A percentile compares a stretch with the other conserved stretches of the same genome.
These are phyloP conservation scores for Meta bourneti DNA, from an alignment of 2,888 invertebrate species.

Conservation along the genomic window DNA sequence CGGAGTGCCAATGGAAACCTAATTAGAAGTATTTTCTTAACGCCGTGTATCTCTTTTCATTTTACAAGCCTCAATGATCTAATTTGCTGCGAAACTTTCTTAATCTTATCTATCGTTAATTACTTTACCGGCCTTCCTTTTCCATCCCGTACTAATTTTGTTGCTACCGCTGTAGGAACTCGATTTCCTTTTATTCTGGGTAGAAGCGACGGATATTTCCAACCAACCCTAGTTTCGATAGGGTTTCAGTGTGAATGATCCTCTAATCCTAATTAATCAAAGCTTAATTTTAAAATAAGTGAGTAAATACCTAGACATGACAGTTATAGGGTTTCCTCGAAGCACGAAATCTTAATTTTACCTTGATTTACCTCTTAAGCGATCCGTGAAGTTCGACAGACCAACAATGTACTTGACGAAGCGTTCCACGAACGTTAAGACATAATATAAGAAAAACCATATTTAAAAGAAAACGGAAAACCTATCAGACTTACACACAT, in stretches of 20 bases:
- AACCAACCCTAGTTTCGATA: neutral
- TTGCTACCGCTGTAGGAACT: neutral
- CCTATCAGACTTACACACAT: no score
- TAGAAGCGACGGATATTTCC: no score
- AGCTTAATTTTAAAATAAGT: neutral
- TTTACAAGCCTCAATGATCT: conserved; percentile 17
- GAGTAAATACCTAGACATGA: neutral
- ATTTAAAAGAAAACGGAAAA: no score
- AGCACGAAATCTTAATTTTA: neutral
- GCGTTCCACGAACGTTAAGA: no score
- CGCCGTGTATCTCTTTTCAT: conserved; percentile 23
- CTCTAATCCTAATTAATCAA: conserved; percentile 1
- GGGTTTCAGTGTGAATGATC: neutral
- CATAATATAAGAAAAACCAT: no score
- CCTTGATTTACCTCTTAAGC: neutral
- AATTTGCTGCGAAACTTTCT: conserved; percentile 17
- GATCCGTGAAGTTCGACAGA: neutral
- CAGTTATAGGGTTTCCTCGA: neutral
- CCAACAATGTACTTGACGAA: neutral
- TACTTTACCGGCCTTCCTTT: neutral
- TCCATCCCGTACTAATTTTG: neutral
- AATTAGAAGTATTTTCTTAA: conserved; percentile 30
- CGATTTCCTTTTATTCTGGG: neutral
- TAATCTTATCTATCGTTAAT: conserved; percentile 19
- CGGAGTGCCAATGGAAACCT: conserved; percentile 10